Percentiles rank a stretch among this genome's conserved stretches.
Conservation (phyloP, 2,797 vertebrate species). For the Xenops minutus region DNA sequence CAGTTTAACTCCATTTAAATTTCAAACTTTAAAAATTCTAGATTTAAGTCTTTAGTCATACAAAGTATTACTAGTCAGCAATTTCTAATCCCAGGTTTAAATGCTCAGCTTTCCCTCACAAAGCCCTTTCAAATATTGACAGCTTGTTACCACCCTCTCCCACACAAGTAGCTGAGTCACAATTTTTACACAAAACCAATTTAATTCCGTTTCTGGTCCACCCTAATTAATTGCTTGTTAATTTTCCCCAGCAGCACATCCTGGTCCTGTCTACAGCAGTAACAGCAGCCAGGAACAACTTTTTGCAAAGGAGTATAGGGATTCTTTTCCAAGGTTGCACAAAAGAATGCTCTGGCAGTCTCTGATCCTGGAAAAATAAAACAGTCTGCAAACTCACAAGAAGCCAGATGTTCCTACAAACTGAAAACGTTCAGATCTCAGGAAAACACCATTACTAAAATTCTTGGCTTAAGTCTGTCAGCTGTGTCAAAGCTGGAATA, state of each 20-base stretch:
- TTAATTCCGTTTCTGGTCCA: background rate
- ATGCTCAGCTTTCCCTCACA: background rate
- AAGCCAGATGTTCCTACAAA: conserved; percentile 45
- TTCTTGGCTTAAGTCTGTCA: conserved; percentile 5
- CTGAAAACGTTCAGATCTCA: conserved; percentile 12
- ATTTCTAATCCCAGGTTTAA: background rate
- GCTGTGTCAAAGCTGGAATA: conserved; percentile 21
- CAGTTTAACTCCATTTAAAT: background rate
- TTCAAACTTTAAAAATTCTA: background rate
- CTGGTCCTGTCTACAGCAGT: background rate
- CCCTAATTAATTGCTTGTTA: background rate
- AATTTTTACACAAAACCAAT: background rate
- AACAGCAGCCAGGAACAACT: background rate
- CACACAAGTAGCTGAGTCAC: background rate
- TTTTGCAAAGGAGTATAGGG: background rate
- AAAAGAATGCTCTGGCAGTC: conserved; percentile 12
- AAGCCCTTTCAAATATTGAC: background rate
- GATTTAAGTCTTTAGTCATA: background rate
- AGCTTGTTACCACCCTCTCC: background rate
- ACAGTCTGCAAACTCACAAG: conserved; percentile 19
- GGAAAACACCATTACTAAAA: conserved; percentile 58
- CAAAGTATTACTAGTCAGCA: background rate
- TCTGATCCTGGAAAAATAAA: conserved; percentile 12
- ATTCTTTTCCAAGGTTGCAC: conserved; percentile 30
- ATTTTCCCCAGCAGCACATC: background rate